phyloP scores from a whole-genome alignment of 2,888 invertebrate species.

The Chrysomela aeneicollis region DNA sequence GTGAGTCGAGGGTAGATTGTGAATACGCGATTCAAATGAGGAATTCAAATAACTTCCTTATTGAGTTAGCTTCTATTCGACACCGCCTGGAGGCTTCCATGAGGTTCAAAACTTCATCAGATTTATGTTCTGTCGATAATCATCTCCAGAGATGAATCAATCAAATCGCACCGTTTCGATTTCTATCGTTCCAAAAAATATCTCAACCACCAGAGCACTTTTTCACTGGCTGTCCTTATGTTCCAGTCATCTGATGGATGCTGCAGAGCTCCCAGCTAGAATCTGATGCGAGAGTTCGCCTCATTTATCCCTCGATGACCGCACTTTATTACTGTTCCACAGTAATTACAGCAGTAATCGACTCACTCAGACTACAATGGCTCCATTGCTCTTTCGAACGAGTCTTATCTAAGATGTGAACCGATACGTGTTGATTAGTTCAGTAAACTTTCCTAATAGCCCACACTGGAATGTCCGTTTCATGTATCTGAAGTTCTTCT shows the following conservation, averaged over 20 bases:
- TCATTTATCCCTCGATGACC: conserved; percentile 59
- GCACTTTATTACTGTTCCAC: conserved; percentile 57
- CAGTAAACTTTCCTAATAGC: conserved; percentile 33
- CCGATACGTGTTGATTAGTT: conserved; percentile 42
- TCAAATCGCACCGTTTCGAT: neutral
- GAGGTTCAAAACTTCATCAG: no score
- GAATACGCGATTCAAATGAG: no score
- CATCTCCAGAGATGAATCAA: neutral
- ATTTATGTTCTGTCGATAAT: neutral
- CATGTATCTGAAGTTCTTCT: conserved; percentile 10
- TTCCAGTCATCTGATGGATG: neutral
- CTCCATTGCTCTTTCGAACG: conserved; percentile 40
- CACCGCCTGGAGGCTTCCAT: no score
- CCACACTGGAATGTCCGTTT: conserved; percentile 20
- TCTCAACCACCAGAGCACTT: neutral
- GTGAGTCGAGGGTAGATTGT: no score
- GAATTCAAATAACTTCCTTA: no score
- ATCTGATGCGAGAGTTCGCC: conserved; percentile 51
- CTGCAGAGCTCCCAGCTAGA: neutral
- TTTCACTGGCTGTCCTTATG: neutral
- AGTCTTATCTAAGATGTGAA: conserved; percentile 39
- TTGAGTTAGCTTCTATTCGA: no score
- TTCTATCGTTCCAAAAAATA: neutral
- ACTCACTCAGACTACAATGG: conserved; percentile 46
- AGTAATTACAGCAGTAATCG: conserved; percentile 60